These are phyloP conservation scores for Takifugu rubripes DNA, from an alignment of 2,797 vertebrate genomes.

Conservation along the genomic window DNA sequence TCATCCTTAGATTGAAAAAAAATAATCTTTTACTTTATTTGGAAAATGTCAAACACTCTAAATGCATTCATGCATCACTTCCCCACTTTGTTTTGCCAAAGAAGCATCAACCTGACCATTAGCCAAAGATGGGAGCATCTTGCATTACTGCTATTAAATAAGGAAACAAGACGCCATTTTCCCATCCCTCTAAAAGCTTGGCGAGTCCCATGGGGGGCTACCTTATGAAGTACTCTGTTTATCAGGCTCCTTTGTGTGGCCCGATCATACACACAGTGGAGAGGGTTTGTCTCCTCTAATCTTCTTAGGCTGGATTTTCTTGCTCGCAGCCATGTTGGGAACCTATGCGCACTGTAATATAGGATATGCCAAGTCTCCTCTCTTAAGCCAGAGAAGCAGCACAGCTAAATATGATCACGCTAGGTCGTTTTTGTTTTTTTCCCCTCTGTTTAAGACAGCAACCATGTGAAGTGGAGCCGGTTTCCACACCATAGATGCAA, in stretches of 20 bases:
- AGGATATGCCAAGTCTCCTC: conserved; percentile 36
- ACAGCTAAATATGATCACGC: conserved; percentile 43
- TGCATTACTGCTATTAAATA: not conserved
- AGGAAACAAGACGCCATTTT: conserved; percentile 10
- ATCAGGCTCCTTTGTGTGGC: conserved; percentile 29
- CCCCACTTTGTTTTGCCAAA: too few species aligned
- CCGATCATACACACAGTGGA: conserved; percentile 42
- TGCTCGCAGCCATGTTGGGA: conserved; percentile 38
- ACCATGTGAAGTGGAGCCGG: conserved; percentile 8
- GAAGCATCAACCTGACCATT: not conserved
- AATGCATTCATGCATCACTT: not conserved
- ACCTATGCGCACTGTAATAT: conserved; percentile 47
- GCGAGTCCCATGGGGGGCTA: conserved; percentile 17
- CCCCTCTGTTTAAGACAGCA: conserved; percentile 7
- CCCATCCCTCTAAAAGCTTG: conserved; percentile 16
- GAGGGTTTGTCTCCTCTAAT: conserved; percentile 55
- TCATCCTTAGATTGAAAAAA: too few species aligned
- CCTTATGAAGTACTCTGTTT: conserved; percentile 13
- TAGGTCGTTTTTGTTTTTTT: conserved; percentile 34
- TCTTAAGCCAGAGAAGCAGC: conserved; percentile 45
- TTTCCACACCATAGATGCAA: not conserved
- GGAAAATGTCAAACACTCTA: not conserved
- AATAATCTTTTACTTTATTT: not conserved
- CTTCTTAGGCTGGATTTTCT: conserved; percentile 72
- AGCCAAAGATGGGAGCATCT: not conserved